A percentile compares a stretch with the other conserved stretches of the same genome.
These are phyloP conservation scores for Chroicocephalus ridibundus DNA, from an alignment of 2,113 vertebrate genomes.

Conservation along the genomic window DNA sequence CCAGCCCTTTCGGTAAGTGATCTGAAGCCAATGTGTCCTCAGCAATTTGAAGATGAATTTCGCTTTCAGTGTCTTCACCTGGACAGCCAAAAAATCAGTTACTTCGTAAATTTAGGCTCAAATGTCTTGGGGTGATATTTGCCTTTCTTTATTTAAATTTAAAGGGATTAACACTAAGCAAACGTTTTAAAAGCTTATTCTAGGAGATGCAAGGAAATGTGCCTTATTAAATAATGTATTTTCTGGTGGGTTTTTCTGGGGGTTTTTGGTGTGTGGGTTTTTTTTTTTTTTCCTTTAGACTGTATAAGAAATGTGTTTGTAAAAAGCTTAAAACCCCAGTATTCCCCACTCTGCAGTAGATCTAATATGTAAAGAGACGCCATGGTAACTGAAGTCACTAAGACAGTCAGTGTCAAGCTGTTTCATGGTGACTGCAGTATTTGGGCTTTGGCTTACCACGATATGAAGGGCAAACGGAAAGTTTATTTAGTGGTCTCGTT, in stretches of 20 bases:
- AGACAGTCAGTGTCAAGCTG: background rate
- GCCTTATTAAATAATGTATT: background rate
- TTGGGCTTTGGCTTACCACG: background rate
- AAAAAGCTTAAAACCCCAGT: background rate
- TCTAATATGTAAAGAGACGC: background rate
- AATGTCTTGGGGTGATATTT: background rate
- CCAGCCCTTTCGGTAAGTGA: background rate
- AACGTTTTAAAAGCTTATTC: background rate
- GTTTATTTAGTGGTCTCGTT: background rate
- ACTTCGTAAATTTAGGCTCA: background rate
- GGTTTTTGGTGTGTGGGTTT: too few relatives aligned
- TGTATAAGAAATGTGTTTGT: background rate
- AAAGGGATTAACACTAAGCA: background rate
- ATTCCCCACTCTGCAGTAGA: background rate
- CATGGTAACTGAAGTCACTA: background rate
- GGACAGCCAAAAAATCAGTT: background rate
- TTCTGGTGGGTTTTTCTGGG: background rate
- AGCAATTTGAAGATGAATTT: background rate
- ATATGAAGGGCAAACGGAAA: background rate
- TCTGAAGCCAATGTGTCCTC: background rate
- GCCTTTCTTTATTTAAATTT: background rate
- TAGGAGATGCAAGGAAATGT: background rate
- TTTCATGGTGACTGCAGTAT: background rate
- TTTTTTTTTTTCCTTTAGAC: background rate
- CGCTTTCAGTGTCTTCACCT: background rate